Conservation (phyloP, 2,113 vertebrate species). For the Chitala chitala region DNA sequence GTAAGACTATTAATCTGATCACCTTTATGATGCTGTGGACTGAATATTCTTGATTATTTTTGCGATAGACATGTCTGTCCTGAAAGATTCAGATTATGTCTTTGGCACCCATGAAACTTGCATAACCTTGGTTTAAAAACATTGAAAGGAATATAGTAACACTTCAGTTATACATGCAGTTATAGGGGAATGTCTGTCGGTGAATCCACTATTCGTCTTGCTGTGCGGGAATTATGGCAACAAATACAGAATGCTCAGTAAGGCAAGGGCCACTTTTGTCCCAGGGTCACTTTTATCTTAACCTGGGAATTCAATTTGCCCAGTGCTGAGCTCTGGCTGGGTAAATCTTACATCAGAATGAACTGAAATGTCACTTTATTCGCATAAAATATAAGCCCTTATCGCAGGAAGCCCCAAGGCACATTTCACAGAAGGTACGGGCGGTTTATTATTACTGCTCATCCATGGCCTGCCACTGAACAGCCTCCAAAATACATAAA, state of each 20-base stretch:
- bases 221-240: no score
- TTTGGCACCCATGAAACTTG: not conserved
- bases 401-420: not conserved
- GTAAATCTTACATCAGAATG: not conserved
- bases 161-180: no score
- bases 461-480: no score
- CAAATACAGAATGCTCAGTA: no score
- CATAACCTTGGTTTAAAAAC: not conserved
- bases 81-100: no score
- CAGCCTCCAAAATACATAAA: no score
- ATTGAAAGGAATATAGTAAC: no score
- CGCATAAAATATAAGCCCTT: not conserved
- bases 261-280: no score
- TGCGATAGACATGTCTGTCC: not conserved
- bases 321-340: not conserved
- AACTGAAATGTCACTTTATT: not conserved
- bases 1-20: conserved; percentile 9
- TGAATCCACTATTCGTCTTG: no score
- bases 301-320: not conserved
- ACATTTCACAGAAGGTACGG: not conserved
- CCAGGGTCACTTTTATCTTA: no score
- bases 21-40: not conserved
- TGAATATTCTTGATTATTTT: not conserved
- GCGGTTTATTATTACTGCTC: conserved; percentile 2
- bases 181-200: no score